Base-by-base conservation (phyloP, 2,888 invertebrate species). In the Caenorhabditis wallacei region DNA sequence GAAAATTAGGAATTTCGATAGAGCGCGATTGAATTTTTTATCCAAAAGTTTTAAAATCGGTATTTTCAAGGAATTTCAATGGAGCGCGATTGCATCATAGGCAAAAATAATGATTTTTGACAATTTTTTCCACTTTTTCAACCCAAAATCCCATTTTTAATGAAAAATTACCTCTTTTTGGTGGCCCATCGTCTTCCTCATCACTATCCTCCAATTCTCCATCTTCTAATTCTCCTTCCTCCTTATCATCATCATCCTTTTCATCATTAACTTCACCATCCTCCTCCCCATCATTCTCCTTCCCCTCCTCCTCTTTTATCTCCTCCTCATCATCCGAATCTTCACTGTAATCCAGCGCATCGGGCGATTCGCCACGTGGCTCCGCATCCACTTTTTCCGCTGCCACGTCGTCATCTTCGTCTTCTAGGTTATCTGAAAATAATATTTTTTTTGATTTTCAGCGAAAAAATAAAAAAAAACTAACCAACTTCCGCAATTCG, bases 161-260 rank as follows among this genome's bases (percentile, higher is more conserved):
- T 5, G 8, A 16, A 30, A 64, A 51, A 20, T 16, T 35, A 78
- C 78, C 61, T 78, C 69, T 56, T 56, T 79, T 79, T 5, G 51
- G 40, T 11, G 69, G 78, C 20, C 48, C 56, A 13, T 20, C 22
- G 26, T 72, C 40, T n/a, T 56, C 79, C 0, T 74, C 74, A 40
- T 75, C 80, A 54, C 68, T 68, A 56, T 75, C 75, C 61, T 81
- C 80, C 54, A 81, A 46, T 24, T 81, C 80, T 22, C 80, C 80
- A 35, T 80, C 80, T 59, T 80, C 80, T n/a, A 61, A 22, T 11
- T 72, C 80, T 24, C 69, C 69, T 13, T 75, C 80, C 13, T 66
- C 80, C 22, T 68, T 66, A 8, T 61, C 72, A 16, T 64, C 66
- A 66, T 37, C 18, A 61, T 54, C 48, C 51, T 48, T 1, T 56